These are phyloP conservation scores for Rugalucina vietnamica DNA, from an alignment of 2,888 invertebrate genomes.

Conservation along the genomic window DNA sequence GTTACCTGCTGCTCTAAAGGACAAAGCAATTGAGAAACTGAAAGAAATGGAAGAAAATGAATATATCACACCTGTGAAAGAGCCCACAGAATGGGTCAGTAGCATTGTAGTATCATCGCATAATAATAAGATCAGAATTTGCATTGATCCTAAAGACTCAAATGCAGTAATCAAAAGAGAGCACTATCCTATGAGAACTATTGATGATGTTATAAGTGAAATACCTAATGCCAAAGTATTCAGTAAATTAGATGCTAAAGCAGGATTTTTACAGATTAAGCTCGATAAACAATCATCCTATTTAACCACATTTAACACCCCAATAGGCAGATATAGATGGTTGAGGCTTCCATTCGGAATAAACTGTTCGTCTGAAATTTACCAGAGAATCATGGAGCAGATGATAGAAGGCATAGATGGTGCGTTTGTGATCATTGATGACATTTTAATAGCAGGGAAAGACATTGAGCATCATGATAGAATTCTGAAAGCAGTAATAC, in stretches of 20 bases:
- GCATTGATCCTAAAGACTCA: constrained; percentile 62
- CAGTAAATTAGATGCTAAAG: constrained; percentile 55
- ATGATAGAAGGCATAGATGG: constrained; percentile 61
- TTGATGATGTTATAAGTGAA: constrained; percentile 62
- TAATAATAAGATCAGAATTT: constrained; percentile 63
- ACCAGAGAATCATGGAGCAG: constrained; percentile 62
- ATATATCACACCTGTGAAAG: constrained; percentile 51
- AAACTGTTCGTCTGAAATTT: constrained; percentile 64
- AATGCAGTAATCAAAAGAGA: constrained; percentile 58
- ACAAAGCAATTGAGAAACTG: constrained; percentile 51
- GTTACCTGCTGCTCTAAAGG: constrained; percentile 57
- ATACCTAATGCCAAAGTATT: constrained; percentile 65
- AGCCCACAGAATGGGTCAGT: constrained; percentile 68
- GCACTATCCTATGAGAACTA: constrained; percentile 61
- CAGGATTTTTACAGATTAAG: constrained; percentile 64
- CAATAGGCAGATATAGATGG: constrained; percentile 63
- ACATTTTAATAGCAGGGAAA: constrained; percentile 59
- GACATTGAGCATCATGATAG: constrained; percentile 55
- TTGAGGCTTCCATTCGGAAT: constrained; percentile 62
- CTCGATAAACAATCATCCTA: constrained; percentile 55
- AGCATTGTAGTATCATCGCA: constrained; percentile 59
- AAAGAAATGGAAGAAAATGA: constrained; percentile 63
- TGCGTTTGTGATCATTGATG: constrained; percentile 61
- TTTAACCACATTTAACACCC: constrained; percentile 68
- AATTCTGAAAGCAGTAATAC: constrained; percentile 51